These are phyloP conservation scores for Buceros bicornis DNA, from an alignment of 2,797 vertebrate genomes.

Conservation along the genomic window DNA sequence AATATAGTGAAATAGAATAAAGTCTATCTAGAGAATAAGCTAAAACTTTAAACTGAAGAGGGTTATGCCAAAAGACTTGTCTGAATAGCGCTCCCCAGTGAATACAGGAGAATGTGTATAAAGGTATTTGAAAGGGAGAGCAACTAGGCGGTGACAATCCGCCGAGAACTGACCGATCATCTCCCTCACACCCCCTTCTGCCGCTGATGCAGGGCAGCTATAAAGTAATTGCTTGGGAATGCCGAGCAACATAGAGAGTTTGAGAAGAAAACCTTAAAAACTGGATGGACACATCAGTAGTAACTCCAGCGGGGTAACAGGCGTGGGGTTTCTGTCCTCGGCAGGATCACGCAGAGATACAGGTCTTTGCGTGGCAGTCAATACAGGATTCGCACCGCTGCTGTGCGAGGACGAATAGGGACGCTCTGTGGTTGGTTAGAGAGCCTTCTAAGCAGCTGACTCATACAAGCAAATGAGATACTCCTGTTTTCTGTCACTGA, in stretches of 20 bases:
- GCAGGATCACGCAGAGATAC: not conserved
- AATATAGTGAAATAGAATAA: not conserved
- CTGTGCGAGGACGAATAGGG: not conserved
- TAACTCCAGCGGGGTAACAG: not conserved
- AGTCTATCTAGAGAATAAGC: not conserved
- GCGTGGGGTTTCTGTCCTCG: not conserved
- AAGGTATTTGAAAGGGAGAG: not conserved
- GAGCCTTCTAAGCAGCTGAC: not conserved
- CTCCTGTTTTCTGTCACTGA: not conserved
- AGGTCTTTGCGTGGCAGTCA: not conserved
- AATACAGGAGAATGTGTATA: not conserved
- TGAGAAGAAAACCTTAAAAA: not conserved
- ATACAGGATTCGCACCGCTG: rapidly evolving
- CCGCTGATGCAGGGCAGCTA: not conserved
- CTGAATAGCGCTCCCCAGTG: not conserved
- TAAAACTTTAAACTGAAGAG: not conserved
- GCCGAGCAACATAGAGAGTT: not conserved
- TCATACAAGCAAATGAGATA: not conserved
- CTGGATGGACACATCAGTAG: rapidly evolving
- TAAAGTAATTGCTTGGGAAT: not conserved
- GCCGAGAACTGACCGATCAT: not conserved
- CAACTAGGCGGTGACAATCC: not conserved
- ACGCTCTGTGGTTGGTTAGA: too few relatives aligned
- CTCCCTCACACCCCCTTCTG: rapidly evolving
- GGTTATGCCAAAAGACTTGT: not conserved